Evolutionary conservation across 2,797 vertebrate genomes (phyloP), one percentile per base, ranked within the genome.

Genomic region (Phoxinus dragarum): DNA sequence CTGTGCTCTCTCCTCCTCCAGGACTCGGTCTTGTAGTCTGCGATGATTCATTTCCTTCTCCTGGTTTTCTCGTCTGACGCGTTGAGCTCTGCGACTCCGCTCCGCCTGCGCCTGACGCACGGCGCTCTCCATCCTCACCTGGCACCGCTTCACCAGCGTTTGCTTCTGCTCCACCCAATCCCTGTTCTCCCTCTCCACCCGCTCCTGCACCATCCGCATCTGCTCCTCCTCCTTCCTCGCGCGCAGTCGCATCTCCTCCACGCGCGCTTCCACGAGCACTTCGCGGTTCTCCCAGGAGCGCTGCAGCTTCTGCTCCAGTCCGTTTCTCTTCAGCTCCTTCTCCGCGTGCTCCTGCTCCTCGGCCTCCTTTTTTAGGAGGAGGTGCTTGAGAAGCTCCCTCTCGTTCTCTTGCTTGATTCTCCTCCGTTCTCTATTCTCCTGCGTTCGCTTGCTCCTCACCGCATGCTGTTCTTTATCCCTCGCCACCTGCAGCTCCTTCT

Each of bases 301-400:
- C 2, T 84, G 90, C 71, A 92, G 83, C 84, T 93, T 95, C 71
- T 86, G 88, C 71, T 96, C 94, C 1, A 96, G 86, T 0, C 80
- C 87, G 54, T 91, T 91, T 86, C 90, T 94, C 86, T 56, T 88
- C 19, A 92, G 91, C 0, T 76, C 91, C 85, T 93, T 89, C 87
- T 95, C 94, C 0, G 93, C 93, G 73, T 93, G 91, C 74, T 73
- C 74, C 90, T 93, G 94, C 85, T 94, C 94, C 87, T 95, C 94
- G 8, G 86, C 86, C 84, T 94, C 92, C 64, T 91, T 91, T 79
- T 94, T 96, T 2, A 94, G 90, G 0, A 96, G 93, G 67, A 95
- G 82, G 89, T 95, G 94, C 3, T 92, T 91, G 1, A 96, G 91
- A 2, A 92, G 88, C 80, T 95, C 93, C 34, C 88, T 94, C 0